phyloP scores from a whole-genome alignment of 2,797 vertebrate species.

The Petrocephalus schoutedeni region DNA sequence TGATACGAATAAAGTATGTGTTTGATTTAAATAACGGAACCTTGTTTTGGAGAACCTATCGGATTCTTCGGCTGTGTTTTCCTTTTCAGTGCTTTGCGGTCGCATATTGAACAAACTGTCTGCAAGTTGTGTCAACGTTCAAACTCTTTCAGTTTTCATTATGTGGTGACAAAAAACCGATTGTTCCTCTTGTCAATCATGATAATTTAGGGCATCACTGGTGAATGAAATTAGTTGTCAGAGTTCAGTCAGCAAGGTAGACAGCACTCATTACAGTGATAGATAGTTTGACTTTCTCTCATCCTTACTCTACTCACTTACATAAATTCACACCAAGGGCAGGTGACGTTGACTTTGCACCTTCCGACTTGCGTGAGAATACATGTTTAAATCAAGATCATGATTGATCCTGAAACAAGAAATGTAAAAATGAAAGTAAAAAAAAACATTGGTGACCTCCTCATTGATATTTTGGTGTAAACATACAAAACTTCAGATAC shows the following conservation, averaged over 20 bases:
- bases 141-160: neutral
- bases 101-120: neutral
- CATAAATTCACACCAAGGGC: conserved; percentile 31
- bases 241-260: conserved; percentile 52
- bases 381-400: conserved; percentile 11
- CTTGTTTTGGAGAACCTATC: neutral
- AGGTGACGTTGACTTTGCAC: neutral
- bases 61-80: neutral
- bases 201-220: conserved; percentile 58
- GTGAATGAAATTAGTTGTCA: conserved; percentile 57
- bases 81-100: neutral
- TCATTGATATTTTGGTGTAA: too few relatives aligned
- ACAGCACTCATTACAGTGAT: conserved; percentile 54
- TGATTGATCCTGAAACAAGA: neutral
- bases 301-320: conserved; percentile 35
- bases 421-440: neutral
- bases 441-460: too few relatives aligned
- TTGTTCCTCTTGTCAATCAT: conserved; percentile 35
- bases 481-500: too few relatives aligned
- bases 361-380: conserved; percentile 21
- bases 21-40: neutral
- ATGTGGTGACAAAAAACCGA: conserved; percentile 26
- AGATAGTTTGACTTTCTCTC: conserved; percentile 51
- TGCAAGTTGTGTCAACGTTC: neutral
- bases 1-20: neutral